Evolutionary conservation across 1,140 invertebrate species (phyloP).

Genomic region (Caenorhabditis brenneri): DNA sequence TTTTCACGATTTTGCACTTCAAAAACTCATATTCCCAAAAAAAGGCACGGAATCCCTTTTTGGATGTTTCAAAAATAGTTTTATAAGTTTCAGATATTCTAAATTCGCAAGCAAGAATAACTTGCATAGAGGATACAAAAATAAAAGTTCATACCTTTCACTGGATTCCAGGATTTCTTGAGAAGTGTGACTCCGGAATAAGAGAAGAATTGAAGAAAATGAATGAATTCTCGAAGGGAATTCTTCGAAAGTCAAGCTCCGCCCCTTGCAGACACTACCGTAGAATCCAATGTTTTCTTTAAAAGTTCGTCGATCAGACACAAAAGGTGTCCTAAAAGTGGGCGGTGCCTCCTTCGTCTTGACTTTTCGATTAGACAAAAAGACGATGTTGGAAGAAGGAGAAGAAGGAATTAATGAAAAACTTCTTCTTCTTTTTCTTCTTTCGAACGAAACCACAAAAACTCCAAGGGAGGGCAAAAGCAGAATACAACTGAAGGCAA

Average conservation of each 20-base stretch:
- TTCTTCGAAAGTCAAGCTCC: not conserved
- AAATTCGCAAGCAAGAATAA: too few species aligned
- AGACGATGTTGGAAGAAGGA: not conserved
- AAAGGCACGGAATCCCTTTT: too few species aligned
- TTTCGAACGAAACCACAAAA: not conserved
- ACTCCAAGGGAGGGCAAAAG: too few species aligned
- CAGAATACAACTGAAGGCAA: too few species aligned
- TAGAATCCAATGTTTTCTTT: not conserved
- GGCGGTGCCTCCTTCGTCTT: not conserved
- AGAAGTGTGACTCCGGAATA: not conserved
- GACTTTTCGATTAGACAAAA: not conserved
- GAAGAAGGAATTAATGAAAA: not conserved
- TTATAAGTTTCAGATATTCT: too few species aligned
- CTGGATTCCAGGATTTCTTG: not conserved
- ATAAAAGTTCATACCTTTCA: too few species aligned
- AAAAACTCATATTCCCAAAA: too few species aligned
- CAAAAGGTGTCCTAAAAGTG: not conserved
- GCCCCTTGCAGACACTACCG: conserved; percentile 26
- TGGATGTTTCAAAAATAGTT: too few species aligned
- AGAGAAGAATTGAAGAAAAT: not conserved
- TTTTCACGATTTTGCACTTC: too few species aligned
- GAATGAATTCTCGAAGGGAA: not conserved
- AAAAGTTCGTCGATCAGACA: conserved; percentile 20
- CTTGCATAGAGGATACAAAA: too few species aligned
- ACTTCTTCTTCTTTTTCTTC: too few species aligned